These are phyloP conservation scores for Peromyscus melanophrys DNA, from an alignment of 2,797 vertebrate species.

Conservation along the genomic window DNA sequence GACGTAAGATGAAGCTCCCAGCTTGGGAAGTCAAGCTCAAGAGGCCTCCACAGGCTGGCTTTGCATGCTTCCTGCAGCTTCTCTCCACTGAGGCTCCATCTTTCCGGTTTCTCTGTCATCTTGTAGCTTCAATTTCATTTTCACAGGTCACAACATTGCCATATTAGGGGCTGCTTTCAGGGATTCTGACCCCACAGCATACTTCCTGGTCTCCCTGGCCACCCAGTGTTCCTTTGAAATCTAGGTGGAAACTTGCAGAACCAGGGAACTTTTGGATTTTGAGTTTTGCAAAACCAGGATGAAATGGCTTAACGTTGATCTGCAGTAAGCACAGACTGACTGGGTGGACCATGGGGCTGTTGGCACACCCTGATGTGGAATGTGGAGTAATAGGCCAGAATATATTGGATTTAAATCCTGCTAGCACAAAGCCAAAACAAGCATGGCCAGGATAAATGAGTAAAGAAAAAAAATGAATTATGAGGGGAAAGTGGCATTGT, in stretches of 20 bases:
- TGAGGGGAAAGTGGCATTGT: background rate
- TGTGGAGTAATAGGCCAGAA: background rate
- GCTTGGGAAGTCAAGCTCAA: too few species aligned
- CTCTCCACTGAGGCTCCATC: too few species aligned
- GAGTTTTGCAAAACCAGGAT: background rate
- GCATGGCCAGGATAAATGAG: background rate
- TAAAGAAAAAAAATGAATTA: background rate
- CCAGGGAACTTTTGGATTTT: background rate
- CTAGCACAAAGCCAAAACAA: background rate
- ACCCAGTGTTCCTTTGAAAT: background rate
- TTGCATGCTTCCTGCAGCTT: background rate
- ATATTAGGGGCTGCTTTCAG: too few species aligned
- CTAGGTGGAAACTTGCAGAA: background rate
- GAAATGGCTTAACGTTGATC: too few species aligned
- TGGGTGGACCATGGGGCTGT: too few species aligned
- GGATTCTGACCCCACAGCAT: background rate
- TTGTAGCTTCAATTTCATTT: background rate
- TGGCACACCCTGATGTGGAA: background rate
- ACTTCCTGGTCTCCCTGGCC: background rate
- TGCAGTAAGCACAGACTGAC: background rate
- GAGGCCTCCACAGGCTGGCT: too few species aligned
- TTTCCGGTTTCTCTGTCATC: background rate
- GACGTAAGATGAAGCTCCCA: background rate
- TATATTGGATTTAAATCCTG: background rate
- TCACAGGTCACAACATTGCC: background rate